Percentiles rank a stretch among this genome's conserved stretches.
Conservation (phyloP, 2,888 invertebrate species). For the Litoditis marina region DNA sequence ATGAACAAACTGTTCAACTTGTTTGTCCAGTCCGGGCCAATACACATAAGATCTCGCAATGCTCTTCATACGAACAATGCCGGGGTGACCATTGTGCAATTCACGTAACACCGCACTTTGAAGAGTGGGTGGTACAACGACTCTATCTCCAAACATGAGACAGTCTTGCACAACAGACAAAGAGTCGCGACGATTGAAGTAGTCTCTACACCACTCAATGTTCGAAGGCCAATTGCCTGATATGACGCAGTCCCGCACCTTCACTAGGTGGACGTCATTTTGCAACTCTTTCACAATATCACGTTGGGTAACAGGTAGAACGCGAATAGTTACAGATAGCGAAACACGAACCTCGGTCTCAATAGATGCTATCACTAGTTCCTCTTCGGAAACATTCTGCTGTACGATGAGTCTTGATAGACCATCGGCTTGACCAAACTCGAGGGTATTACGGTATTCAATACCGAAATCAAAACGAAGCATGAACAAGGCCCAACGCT, state of each 20-base stretch:
- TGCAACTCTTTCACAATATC: too few relatives aligned
- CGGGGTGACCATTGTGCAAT: slow-evolving; percentile 53
- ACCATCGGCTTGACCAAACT: slow-evolving; percentile 60
- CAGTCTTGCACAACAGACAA: too few relatives aligned
- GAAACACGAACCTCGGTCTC: too few relatives aligned
- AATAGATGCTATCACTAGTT: too few relatives aligned
- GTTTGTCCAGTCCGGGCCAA: slow-evolving; percentile 49
- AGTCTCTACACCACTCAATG: too few relatives aligned
- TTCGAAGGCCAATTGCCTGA: too few relatives aligned
- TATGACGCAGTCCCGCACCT: too few relatives aligned
- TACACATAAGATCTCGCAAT: slow-evolving; percentile 52
- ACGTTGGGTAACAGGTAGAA: too few relatives aligned
- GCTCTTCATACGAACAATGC: slow-evolving; percentile 52
- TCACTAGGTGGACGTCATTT: too few relatives aligned
- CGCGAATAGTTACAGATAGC: too few relatives aligned
- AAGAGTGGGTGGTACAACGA: slow-evolving; percentile 46
- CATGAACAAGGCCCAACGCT: slow-evolving; percentile 53
- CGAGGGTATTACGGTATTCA: slow-evolving; percentile 46
- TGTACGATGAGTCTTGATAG: slow-evolving; percentile 50
- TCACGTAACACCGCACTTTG: slow-evolving; percentile 33
- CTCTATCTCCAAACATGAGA: slow-evolving; percentile 32
- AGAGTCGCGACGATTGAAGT: too few relatives aligned
- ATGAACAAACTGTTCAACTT: slow-evolving; percentile 31
- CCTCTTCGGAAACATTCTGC: slow-evolving; percentile 8
- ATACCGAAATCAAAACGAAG: slow-evolving; percentile 61